phyloP scores from a whole-genome alignment of 2,888 invertebrate species.

The Thecophora atra region DNA sequence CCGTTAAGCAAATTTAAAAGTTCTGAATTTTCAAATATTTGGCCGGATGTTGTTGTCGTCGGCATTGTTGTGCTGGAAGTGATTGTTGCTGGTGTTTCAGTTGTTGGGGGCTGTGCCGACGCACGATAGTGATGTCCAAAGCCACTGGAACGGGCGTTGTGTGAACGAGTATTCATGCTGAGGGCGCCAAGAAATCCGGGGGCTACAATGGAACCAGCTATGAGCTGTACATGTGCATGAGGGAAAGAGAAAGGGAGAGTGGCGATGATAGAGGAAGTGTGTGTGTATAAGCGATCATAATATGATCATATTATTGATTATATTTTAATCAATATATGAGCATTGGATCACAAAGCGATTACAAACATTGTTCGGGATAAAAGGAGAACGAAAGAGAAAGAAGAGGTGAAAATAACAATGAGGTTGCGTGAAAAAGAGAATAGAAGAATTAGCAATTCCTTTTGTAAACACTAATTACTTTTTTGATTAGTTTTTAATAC shows the following conservation, averaged over 20 bases:
- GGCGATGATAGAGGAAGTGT: not conserved
- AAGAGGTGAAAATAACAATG: not conserved
- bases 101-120: slow-evolving; percentile 32
- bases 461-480: not conserved
- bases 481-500: too few relatives aligned
- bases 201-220: slow-evolving; percentile 63
- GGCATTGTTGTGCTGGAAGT: slow-evolving; percentile 29
- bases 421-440: slow-evolving; percentile 3
- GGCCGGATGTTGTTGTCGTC: slow-evolving; percentile 43
- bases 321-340: slow-evolving; percentile 22
- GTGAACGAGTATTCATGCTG: slow-evolving; percentile 61
- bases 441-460: slow-evolving; percentile 5
- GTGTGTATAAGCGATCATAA: slow-evolving; percentile 10
- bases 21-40: slow-evolving; percentile 48
- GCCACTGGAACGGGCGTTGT: slow-evolving; percentile 54
- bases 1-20: slow-evolving; percentile 53
- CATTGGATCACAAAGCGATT: not conserved
- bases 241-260: not conserved
- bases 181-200: slow-evolving; percentile 63
- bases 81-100: slow-evolving; percentile 33
- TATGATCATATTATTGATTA: too few relatives aligned
- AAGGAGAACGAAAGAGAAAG: not conserved
- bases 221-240: slow-evolving; percentile 52
- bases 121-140: slow-evolving; percentile 44
- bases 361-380: not conserved